phyloP scores from a whole-genome alignment of 92 coral and sea anemone species.

The Desmophyllum pertusum region DNA sequence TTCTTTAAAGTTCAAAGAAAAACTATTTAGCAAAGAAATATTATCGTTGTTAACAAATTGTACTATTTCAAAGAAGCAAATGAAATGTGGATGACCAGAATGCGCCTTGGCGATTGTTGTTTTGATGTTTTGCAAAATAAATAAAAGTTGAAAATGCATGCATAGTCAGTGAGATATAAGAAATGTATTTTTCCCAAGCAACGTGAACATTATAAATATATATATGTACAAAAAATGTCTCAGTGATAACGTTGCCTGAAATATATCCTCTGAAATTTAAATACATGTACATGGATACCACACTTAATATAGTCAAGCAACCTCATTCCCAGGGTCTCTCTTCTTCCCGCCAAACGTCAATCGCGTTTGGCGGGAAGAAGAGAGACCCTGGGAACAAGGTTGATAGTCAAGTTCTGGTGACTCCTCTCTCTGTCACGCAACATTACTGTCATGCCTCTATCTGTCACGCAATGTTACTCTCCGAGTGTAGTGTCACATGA shows the following conservation, averaged over 20 bases:
- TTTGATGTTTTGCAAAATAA: too few species aligned
- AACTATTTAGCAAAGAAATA: background rate
- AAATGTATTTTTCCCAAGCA: background rate
- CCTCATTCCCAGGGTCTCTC: too few species aligned
- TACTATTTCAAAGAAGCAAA: background rate
- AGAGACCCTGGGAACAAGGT: too few species aligned
- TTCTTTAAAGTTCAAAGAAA: background rate
- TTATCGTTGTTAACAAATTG: background rate
- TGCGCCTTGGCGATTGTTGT: background rate
- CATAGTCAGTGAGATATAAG: background rate
- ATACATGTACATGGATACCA: slow-evolving; percentile 21
- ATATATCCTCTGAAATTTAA: slow-evolving; percentile 24
- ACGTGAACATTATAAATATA: background rate
- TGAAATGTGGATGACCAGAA: background rate
- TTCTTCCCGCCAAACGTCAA: too few species aligned
- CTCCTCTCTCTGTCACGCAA: too few species aligned
- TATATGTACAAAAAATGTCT: background rate
- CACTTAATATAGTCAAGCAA: background rate
- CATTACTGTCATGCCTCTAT: too few species aligned
- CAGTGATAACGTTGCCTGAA: background rate
- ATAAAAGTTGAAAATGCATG: slow-evolving; percentile 13
- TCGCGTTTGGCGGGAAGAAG: too few species aligned
- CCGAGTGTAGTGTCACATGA: too few species aligned
- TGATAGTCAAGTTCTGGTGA: too few species aligned
- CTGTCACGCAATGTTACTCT: too few species aligned